A percentile compares a stretch with the other conserved stretches of the same genome.
phyloP scores from a whole-genome alignment of 2,113 vertebrate species.

The Sinocyclocheilus anophthalmus region DNA sequence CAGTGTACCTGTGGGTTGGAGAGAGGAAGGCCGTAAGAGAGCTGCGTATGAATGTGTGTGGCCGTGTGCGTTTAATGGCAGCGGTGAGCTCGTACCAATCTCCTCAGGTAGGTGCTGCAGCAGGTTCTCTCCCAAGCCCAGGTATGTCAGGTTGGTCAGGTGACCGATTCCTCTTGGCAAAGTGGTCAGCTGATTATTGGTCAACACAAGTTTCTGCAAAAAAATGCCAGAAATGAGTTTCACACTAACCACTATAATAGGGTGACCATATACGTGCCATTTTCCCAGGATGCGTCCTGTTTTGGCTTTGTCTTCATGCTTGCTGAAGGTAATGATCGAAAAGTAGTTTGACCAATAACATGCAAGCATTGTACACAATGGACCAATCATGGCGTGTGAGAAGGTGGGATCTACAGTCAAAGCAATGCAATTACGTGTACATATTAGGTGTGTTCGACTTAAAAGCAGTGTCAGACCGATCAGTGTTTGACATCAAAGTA shows the following conservation, averaged over 20 bases:
- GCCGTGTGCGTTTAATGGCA: background rate
- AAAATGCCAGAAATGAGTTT: background rate
- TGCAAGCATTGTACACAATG: no score
- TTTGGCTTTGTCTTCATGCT: no score
- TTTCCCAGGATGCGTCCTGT: no score
- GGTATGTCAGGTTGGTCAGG: slow-evolving; percentile 96
- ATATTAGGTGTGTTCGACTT: no score
- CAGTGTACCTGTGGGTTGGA: slow-evolving; percentile 87
- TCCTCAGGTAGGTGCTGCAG: slow-evolving; percentile 98
- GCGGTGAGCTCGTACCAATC: slow-evolving; percentile 81
- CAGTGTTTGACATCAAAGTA: no score
- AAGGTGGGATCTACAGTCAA: no score
- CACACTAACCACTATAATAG: background rate
- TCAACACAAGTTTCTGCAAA: slow-evolving; percentile 94
- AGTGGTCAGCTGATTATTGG: slow-evolving; percentile 97
- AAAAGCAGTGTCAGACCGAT: no score
- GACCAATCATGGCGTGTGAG: no score
- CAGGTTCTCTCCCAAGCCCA: slow-evolving; percentile 96
- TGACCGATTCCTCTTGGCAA: slow-evolving; percentile 97
- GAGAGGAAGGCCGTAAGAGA: background rate
- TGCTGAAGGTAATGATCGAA: no score
- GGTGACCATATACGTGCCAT: no score
- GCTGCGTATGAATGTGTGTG: background rate
- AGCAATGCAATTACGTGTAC: no score
- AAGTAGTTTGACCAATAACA: no score